These are phyloP conservation scores for Bruchidius siliquastri DNA, from an alignment of 2,888 invertebrate species.

Conservation along the genomic window DNA sequence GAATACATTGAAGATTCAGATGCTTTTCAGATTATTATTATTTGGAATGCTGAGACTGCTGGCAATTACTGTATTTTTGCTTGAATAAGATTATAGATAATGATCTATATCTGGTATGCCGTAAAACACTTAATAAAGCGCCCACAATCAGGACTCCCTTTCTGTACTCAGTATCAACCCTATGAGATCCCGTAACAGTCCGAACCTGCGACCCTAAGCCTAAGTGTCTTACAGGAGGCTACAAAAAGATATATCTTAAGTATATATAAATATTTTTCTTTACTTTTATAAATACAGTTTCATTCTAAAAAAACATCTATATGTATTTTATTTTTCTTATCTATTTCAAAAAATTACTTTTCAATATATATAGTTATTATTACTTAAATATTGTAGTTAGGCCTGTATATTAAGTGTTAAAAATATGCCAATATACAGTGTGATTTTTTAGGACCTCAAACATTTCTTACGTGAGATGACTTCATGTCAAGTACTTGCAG, in stretches of 20 bases:
- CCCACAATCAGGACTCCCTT: not conserved
- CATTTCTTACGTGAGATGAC: not conserved
- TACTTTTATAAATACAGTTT: conserved; percentile 47
- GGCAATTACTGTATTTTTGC: too few relatives aligned
- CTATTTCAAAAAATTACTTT: conserved; percentile 47
- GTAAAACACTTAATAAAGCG: not conserved
- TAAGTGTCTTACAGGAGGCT: conserved; percentile 47
- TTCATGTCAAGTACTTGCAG: too few relatives aligned
- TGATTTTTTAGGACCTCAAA: conserved; percentile 35
- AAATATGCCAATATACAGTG: conserved; percentile 51
- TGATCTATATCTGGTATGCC: not conserved
- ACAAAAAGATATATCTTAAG: conserved; percentile 48
- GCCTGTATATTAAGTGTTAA: conserved; percentile 51
- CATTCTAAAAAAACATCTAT: conserved; percentile 48
- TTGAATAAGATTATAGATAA: not conserved
- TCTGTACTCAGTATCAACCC: conserved; percentile 9
- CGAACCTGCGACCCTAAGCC: conserved; percentile 47
- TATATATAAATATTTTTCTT: conserved; percentile 45
- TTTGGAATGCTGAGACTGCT: too few relatives aligned
- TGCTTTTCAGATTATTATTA: too few relatives aligned
- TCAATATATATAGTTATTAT: conserved; percentile 46
- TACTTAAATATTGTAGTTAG: conserved; percentile 49
- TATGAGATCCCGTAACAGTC: conserved; percentile 37
- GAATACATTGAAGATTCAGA: too few relatives aligned
- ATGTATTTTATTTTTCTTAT: conserved; percentile 38